Evolutionary conservation across 1,140 invertebrate species (phyloP).

Genomic region (Microplitis demolitor): DNA sequence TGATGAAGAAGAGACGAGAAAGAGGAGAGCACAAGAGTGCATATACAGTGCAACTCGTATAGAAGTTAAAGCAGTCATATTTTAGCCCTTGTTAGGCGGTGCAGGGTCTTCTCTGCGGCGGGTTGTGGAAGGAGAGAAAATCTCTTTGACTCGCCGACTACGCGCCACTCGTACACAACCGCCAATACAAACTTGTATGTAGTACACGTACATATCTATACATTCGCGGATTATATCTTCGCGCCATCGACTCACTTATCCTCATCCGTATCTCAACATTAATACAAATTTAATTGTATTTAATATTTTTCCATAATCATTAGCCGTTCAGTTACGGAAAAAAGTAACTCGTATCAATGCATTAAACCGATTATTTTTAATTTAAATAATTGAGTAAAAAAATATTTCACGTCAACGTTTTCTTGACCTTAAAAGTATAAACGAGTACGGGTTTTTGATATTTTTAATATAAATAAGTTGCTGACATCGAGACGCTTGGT

Average conservation of each 20-base stretch:
- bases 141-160: slow-evolving; percentile 56
- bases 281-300: too few species aligned
- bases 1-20: slow-evolving; percentile 12
- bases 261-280: too few species aligned
- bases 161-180: slow-evolving; percentile 36
- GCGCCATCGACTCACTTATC: not conserved
- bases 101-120: slow-evolving; percentile 48
- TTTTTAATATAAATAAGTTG: not conserved
- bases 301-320: not conserved
- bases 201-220: not conserved
- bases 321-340: too few species aligned
- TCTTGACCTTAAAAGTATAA: not conserved
- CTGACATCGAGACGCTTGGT: not conserved
- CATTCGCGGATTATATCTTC: not conserved
- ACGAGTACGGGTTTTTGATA: not conserved
- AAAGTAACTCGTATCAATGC: too few species aligned
- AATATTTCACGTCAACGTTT: too few species aligned
- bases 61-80: slow-evolving; percentile 51
- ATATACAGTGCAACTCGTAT: slow-evolving; percentile 1
- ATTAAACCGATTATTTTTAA: too few species aligned
- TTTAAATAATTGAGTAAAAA: too few species aligned
- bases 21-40: slow-evolving; percentile 39
- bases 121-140: slow-evolving; percentile 52
- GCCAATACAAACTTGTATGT: not conserved
- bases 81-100: slow-evolving; percentile 58